A percentile compares a stretch with the other conserved stretches of the same genome.
These are phyloP conservation scores for Oncorhynchus clarkii DNA, from an alignment of 2,113 vertebrate genomes.

Conservation along the genomic window DNA sequence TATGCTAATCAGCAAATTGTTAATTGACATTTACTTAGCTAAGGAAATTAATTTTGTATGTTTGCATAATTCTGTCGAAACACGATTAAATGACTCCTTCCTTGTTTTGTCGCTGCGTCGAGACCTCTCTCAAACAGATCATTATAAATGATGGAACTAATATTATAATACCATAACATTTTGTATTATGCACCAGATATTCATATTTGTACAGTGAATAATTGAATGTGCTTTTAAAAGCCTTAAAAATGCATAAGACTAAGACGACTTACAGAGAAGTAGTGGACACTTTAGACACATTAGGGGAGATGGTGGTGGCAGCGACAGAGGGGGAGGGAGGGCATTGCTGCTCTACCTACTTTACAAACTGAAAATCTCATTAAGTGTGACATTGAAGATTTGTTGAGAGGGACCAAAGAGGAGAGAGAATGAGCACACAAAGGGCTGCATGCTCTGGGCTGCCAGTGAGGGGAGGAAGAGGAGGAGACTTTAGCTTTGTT, in stretches of 20 bases:
- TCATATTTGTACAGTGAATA: conserved; percentile 40
- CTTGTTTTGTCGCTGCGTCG: conserved; percentile 12
- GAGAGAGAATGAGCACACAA: conserved; percentile 64
- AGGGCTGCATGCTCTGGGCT: conserved; percentile 28
- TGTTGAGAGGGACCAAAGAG: conserved; percentile 69
- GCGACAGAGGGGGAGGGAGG: conserved; percentile 28
- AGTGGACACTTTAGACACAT: conserved; percentile 54
- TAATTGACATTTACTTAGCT: conserved; percentile 21
- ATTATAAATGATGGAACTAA: conserved; percentile 36
- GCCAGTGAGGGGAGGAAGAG: too few relatives aligned
- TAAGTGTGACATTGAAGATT: conserved; percentile 75
- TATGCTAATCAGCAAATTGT: conserved; percentile 24
- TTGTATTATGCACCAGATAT: conserved; percentile 14
- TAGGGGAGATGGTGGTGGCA: conserved; percentile 27
- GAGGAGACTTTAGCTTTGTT: conserved; percentile 64
- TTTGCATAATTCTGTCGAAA: conserved; percentile 32
- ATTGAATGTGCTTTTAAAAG: conserved; percentile 47
- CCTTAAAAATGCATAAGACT: conserved; percentile 37
- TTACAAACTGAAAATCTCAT: conserved; percentile 70
- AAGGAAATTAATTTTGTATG: conserved; percentile 27
- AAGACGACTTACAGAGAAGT: conserved; percentile 36
- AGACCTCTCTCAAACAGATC: conserved; percentile 16
- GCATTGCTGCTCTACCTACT: conserved; percentile 66
- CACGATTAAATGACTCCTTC: conserved; percentile 31
- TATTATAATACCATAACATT: neutral